phyloP scores from a whole-genome alignment of 2,888 invertebrate genomes.

The Spodoptera exigua region DNA sequence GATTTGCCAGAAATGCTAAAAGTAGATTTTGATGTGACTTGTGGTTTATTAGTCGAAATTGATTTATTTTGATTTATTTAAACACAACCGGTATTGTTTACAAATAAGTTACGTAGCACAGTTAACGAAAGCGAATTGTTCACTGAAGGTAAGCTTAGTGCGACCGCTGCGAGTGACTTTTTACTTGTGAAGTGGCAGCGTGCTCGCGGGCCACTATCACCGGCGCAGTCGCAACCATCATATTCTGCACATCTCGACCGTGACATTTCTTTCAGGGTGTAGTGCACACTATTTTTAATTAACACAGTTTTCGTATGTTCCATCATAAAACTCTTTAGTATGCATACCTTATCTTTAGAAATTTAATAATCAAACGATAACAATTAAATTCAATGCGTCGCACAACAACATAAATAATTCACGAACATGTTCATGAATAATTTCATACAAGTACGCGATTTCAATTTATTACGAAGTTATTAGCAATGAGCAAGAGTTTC shows the following conservation, averaged over 20 bases:
- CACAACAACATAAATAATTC: conserved; percentile 17
- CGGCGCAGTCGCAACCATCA: conserved; percentile 63
- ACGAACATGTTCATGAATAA: conserved; percentile 23
- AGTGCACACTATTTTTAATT: conserved; percentile 74
- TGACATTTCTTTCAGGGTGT: conserved; percentile 82
- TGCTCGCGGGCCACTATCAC: conserved; percentile 59
- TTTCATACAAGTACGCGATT: conserved; percentile 14
- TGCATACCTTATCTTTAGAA: conserved; percentile 44
- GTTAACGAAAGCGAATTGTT: conserved; percentile 42
- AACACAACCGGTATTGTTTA: conserved; percentile 30
- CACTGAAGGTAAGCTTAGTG: conserved; percentile 58
- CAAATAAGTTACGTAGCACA: conserved; percentile 37
- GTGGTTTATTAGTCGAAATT: background rate
- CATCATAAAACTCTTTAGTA: conserved; percentile 30
- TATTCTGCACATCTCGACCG: conserved; percentile 79
- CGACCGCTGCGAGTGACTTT: conserved; percentile 68
- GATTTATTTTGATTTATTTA: background rate
- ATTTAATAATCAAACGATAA: conserved; percentile 47
- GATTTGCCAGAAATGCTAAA: conserved; percentile 27
- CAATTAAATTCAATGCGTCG: conserved; percentile 7
- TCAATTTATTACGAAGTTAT: conserved; percentile 9
- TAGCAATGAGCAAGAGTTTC: conserved; percentile 20
- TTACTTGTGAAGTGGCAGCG: conserved; percentile 63
- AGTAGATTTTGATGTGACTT: conserved; percentile 4
- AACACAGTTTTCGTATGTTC: conserved; percentile 68